Conservation (phyloP, 2,797 vertebrate species). For the Chelon labrosus region DNA sequence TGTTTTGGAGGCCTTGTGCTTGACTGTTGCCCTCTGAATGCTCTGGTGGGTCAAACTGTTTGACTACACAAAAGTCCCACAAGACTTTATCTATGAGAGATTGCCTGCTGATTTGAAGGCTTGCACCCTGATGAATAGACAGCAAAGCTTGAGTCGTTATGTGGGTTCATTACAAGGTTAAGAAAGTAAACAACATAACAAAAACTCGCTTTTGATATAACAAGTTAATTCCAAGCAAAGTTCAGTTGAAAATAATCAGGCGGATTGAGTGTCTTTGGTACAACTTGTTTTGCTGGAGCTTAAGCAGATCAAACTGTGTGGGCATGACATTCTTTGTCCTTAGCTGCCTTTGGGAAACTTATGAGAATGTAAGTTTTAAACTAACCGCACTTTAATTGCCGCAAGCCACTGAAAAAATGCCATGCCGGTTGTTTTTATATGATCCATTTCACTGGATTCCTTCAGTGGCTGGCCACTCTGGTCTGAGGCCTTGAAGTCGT, state of each 20-base stretch:
- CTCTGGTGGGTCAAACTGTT: constrained; percentile 26
- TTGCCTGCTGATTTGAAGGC: constrained; percentile 2
- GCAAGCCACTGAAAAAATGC: constrained; percentile 27
- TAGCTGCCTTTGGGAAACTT: constrained; percentile 33
- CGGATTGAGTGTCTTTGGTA: constrained; percentile 24
- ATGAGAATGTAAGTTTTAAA: constrained; percentile 32
- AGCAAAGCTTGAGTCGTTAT: neutral
- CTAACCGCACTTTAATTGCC: constrained; percentile 36
- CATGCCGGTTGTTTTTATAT: constrained; percentile 40
- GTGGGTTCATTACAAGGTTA: constrained; percentile 6
- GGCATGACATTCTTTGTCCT: constrained; percentile 42
- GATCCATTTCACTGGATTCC: constrained; percentile 40
- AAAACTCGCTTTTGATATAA: constrained; percentile 17
- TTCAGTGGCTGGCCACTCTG: constrained; percentile 19
- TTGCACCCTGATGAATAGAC: neutral
- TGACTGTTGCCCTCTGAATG: constrained; percentile 53
- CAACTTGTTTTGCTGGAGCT: constrained; percentile 38
- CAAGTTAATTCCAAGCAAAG: constrained; percentile 21
- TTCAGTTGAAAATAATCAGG: constrained; percentile 14
- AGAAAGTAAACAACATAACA: neutral
- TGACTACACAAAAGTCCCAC: neutral
- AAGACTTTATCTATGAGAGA: constrained; percentile 4
- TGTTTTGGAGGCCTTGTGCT: constrained; percentile 39
- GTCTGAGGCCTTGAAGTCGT: constrained; percentile 15
- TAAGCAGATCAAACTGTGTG: constrained; percentile 50